Base-by-base conservation (phyloP, 2,888 invertebrate genomes). In the Bombylius major region DNA sequence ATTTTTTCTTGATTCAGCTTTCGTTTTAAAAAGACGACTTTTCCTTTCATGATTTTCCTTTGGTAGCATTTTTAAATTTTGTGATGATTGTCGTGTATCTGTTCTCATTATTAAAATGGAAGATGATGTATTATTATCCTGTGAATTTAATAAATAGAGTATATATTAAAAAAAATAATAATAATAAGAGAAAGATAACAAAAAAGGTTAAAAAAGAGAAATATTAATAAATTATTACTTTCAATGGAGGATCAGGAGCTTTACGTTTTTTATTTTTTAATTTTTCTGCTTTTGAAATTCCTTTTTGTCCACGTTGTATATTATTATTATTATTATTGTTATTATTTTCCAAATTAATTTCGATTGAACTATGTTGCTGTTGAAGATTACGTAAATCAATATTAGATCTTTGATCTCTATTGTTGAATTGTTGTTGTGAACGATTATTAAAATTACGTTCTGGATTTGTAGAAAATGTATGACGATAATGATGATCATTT, bases 21-120 rank as follows among this genome's bases (percentile, higher is more conserved):
- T 81, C 51, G 86, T 87, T 75, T 84, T 86, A 70, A 87, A 89
- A 44, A 87, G 77, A 51, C 86, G 79, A 51, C 82, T 76, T 68
- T 82, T 81, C 60, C 80, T 76, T 58, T 76, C 76, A 9, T 70
- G 69, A 9, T 68, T 64, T 31, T 67, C 56, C 44, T 65, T 62
- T 54, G 65, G 59, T 60, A 67, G 61, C 59, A 50, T 8, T n/a
- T 50, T 50, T 14, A 34, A 76, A 75, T 71, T 78, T 76, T 61
- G 71, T 67, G 70, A 75, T 76, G 64, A 7, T 36, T 36, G 34
- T 36, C 34, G 34, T 7, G 7, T 8, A 36, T 36, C 34, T 7
- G 5, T 5, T 36, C 74, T 68, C 65, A 78, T 78, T 62, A 76
- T 14, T 50, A 13, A n/a, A 23, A 3, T 23, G 23, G 23, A 23